phyloP scores from a whole-genome alignment of 2,797 vertebrate genomes.

The Ptychobarbus kaznakovi region DNA sequence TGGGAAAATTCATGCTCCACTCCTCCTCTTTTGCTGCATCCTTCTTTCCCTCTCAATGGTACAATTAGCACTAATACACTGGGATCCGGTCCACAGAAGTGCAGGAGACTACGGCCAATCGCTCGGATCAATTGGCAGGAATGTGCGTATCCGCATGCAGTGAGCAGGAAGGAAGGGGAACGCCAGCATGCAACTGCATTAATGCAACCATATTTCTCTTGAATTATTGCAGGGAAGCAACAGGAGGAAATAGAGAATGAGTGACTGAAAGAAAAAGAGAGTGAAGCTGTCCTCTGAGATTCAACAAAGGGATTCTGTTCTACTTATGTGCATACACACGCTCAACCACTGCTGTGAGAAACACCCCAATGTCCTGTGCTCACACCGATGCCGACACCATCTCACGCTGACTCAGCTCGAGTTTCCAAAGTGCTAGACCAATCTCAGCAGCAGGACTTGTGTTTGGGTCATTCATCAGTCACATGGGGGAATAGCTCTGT shows the following conservation, averaged over 20 bases:
- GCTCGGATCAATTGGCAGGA: slow-evolving; percentile 56
- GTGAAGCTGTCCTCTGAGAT: slow-evolving; percentile 30
- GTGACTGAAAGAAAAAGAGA: background rate
- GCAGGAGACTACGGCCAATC: slow-evolving; percentile 61
- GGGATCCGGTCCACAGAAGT: slow-evolving; percentile 64
- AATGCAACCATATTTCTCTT: slow-evolving; percentile 7
- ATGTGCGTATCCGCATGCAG: slow-evolving; percentile 51
- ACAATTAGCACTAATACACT: slow-evolving; percentile 74
- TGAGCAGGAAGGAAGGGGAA: slow-evolving; percentile 23
- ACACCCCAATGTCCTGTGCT: slow-evolving; percentile 30
- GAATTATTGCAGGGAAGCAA: slow-evolving; percentile 14
- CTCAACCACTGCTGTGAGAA: slow-evolving; percentile 33
- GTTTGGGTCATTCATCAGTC: slow-evolving; percentile 7
- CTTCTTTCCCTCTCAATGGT: slow-evolving; percentile 62
- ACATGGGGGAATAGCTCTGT: slow-evolving; percentile 8
- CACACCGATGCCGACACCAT: slow-evolving; percentile 41
- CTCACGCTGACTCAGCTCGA: background rate
- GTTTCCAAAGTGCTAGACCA: slow-evolving; percentile 41
- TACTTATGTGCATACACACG: slow-evolving; percentile 27
- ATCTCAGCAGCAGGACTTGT: slow-evolving; percentile 12
- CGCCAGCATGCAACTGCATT: slow-evolving; percentile 17
- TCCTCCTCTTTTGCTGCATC: slow-evolving; percentile 49
- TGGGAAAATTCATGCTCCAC: slow-evolving; percentile 61
- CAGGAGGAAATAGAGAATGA: background rate
- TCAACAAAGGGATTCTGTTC: slow-evolving; percentile 30